Evolutionary conservation across 2,888 invertebrate genomes (phyloP).

Genomic region (Uropetala carovei): DNA sequence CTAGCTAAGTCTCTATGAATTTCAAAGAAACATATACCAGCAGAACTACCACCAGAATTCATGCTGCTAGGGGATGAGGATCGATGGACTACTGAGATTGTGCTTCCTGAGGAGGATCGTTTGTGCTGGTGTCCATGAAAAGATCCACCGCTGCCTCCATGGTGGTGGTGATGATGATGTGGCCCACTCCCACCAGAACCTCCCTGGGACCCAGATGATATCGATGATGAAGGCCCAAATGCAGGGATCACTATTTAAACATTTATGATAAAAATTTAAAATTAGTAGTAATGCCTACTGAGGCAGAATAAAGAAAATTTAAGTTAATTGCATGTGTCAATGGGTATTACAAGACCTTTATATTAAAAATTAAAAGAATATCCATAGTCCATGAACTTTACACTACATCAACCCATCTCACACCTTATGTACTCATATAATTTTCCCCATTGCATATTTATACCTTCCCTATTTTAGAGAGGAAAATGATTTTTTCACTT

Average conservation of each 20-base stretch:
- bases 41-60: constrained; percentile 34
- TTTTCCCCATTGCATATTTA: too few relatives aligned
- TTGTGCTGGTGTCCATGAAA: constrained; percentile 44
- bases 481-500: too few relatives aligned
- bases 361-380: too few relatives aligned
- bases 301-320: not conserved
- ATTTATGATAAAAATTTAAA: not conserved
- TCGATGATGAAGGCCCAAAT: constrained; percentile 36
- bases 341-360: too few relatives aligned
- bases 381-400: too few relatives aligned
- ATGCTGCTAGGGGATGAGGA: constrained; percentile 45
- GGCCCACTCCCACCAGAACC: constrained; percentile 18
- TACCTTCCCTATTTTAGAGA: too few relatives aligned
- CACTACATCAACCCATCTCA: too few relatives aligned
- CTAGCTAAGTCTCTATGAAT: not conserved
- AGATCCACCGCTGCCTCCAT: not conserved
- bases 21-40: not conserved
- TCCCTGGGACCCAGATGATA: constrained; percentile 46
- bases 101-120: constrained; percentile 36
- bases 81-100: constrained; percentile 46
- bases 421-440: too few relatives aligned
- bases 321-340: not conserved
- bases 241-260: constrained; percentile 21
- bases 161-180: constrained; percentile 49
- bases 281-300: not conserved